Evolutionary conservation across 2,888 invertebrate genomes (phyloP), one percentile per base, ranked within the genome.

Genomic region (Bellardia bayeri): DNA sequence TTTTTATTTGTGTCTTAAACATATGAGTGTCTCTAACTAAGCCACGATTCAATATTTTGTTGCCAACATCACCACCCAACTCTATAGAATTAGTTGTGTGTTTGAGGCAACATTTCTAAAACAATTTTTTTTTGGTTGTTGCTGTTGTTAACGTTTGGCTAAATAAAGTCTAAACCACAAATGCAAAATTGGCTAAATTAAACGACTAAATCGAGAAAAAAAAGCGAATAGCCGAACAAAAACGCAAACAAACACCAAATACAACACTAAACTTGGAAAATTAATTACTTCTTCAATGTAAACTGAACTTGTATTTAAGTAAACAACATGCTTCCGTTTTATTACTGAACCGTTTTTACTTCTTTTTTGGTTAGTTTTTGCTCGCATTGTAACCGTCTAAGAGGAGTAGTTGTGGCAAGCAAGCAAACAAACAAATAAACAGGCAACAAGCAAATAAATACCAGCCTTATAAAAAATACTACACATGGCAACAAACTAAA

Each of bases 251-350:
- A 68, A 72, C 64, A 66, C 16, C n/a, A 54, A 85, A 74, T 56
- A 37, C 56, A 63, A 66, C 63, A 72, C 79, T 61, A 68, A 69
- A 69, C 63, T 80, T 76, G 56, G 63, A 83, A 84, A 85, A 85
- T 85, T 79, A 88, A 88, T 88, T 85, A 88, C 78, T 85, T 75
- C 58, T 79, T 85, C 82, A 86, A 85, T 87, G 85, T 72, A 82
- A 88, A 82, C 71, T 80, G 78, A 85, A 69, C 69, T 82, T 79
- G 82, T 85, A 79, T 85, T 85, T 87, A 74, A 81, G 63, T 51
- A 42, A 72, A 78, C 71, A 85, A 69, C 80, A 80, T 69, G 87
- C 88, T 88, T 87, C 88, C 82, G 87, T 87, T 88, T 88, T 82
- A 56, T 76, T 75, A 76, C 40, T 58, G 63, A 61, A 63, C 37